These are phyloP conservation scores for Taphrorychus bicolor DNA, from an alignment of 2,888 invertebrate genomes.

Conservation along the genomic window DNA sequence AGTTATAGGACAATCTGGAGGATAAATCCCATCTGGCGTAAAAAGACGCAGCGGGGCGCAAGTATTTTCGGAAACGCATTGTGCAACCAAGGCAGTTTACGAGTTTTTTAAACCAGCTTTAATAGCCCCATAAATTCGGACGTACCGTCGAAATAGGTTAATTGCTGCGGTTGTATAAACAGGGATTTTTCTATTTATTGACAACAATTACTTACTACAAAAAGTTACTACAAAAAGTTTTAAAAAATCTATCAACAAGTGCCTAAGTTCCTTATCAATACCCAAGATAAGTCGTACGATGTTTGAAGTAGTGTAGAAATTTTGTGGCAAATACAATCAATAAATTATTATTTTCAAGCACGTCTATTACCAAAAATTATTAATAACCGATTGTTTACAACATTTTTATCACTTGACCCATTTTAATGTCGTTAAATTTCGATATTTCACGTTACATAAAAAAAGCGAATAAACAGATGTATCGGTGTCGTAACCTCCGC, in stretches of 20 bases:
- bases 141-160: conserved; percentile 33
- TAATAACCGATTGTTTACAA: conserved; percentile 21
- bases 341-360: neutral
- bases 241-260: neutral
- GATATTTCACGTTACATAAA: conserved; percentile 38
- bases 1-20: neutral
- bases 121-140: conserved; percentile 29
- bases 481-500: conserved; percentile 29
- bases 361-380: neutral
- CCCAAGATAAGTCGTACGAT: neutral
- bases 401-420: conserved; percentile 35
- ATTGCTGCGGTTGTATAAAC: conserved; percentile 33
- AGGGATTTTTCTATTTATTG: conserved; percentile 15
- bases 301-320: neutral
- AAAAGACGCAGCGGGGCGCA: conserved; percentile 21
- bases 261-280: no score
- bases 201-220: no score
- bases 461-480: conserved; percentile 37
- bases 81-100: conserved; percentile 34
- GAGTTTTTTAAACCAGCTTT: conserved; percentile 31
- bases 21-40: conserved; percentile 18
- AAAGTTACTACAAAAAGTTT: neutral
- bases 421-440: conserved; percentile 31
- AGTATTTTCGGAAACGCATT: conserved; percentile 36
- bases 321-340: neutral